A percentile compares a stretch with the other conserved stretches of the same genome.
Conservation (phyloP, 2,888 invertebrate genomes). For the Saturnia pavonia region DNA sequence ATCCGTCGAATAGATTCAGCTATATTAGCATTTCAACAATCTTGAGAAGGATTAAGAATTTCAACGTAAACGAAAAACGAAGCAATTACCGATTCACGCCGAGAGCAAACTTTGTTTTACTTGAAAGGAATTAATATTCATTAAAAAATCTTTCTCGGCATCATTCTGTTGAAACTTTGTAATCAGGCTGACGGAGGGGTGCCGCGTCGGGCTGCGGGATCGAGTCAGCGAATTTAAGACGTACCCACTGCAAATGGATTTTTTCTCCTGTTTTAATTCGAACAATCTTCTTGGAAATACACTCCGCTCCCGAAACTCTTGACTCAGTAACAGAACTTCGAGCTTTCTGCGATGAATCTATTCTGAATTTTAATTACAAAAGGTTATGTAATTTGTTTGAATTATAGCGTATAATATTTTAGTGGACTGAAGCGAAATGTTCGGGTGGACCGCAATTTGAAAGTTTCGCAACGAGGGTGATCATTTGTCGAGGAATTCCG, state of each 20-base stretch:
- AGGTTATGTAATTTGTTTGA: conserved; percentile 44
- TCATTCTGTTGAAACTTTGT: conserved; percentile 77
- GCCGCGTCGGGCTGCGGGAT: conserved; percentile 23
- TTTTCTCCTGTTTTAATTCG: conserved; percentile 53
- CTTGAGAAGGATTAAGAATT: conserved; percentile 58
- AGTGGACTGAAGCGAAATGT: conserved; percentile 45
- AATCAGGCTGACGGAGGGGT: conserved; percentile 63
- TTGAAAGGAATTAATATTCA: conserved; percentile 79
- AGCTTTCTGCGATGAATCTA: conserved; percentile 29
- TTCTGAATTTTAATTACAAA: conserved; percentile 47
- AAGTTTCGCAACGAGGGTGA: conserved; percentile 50
- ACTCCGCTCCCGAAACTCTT: conserved; percentile 32
- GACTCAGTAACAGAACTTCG: conserved; percentile 40
- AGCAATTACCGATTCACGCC: conserved; percentile 72
- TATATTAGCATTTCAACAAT: conserved; percentile 52
- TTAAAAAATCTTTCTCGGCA: conserved; percentile 77
- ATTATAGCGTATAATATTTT: conserved; percentile 52
- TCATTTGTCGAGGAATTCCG: conserved; percentile 59
- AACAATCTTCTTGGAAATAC: conserved; percentile 46
- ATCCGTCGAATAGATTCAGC: conserved; percentile 29
- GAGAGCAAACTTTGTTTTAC: conserved; percentile 76
- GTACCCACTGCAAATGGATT: conserved; percentile 62
- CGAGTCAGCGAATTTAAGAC: conserved; percentile 69
- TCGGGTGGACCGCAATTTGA: conserved; percentile 51
- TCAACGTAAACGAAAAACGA: conserved; percentile 63